phyloP scores from a whole-genome alignment of 2,888 invertebrate species.

The Clitarchus hookeri region DNA sequence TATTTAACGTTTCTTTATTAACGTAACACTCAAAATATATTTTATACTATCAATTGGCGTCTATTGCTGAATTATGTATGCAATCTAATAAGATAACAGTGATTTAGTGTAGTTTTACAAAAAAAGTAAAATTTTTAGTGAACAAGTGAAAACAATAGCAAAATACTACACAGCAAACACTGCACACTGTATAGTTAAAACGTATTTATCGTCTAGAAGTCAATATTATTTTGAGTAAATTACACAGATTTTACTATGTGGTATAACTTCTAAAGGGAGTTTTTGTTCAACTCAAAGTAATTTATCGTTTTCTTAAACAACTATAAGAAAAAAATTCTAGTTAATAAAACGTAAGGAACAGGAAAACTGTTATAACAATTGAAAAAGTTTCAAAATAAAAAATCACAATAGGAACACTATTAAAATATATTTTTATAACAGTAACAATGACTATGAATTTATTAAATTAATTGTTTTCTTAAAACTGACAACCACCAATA shows the following conservation, averaged over 20 bases:
- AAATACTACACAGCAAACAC: background rate
- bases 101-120: background rate
- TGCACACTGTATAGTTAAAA: background rate
- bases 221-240: background rate
- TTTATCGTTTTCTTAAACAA: background rate
- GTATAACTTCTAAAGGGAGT: background rate
- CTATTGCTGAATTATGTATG: constrained; percentile 27
- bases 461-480: background rate
- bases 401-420: background rate
- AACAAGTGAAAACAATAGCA: background rate
- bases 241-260: background rate
- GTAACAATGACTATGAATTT: background rate
- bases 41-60: background rate
- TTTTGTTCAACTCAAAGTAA: background rate
- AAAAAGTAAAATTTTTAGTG: background rate
- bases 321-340: background rate
- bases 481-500: constrained; percentile 1
- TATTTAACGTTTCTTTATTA: background rate
- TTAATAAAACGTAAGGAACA: background rate
- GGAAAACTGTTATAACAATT: background rate
- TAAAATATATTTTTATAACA: background rate
- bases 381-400: background rate
- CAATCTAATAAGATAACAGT: background rate
- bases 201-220: background rate
- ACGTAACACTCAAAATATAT: background rate